Base-by-base conservation (phyloP, 1,140 invertebrate species). In the Callitettix versicolor region DNA sequence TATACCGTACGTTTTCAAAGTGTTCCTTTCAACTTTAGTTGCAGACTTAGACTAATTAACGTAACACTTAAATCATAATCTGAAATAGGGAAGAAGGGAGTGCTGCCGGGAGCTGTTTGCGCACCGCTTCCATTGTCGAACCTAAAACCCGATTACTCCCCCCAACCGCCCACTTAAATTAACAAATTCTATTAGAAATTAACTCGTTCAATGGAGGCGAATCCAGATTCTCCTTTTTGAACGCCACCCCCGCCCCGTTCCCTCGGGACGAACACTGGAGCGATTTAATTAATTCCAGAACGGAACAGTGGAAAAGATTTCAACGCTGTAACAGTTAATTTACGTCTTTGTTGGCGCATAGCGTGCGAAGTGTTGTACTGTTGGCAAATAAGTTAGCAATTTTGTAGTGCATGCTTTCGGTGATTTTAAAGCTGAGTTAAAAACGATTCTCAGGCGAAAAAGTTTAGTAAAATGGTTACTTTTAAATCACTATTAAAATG, bases 151-250 rank as follows among this genome's bases (percentile, higher is more conserved):
- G 54, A 56, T 47, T 47, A 48, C 17, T 33, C 43, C 40, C 54
- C 46, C 43, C n/a, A 47, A 43, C 36, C 41, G 26, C 38, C 59
- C 44, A 60, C 54, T 57, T 56, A 60, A 60, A 60, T 60, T 60
- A 58, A 60, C 55, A 60, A 60, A 58, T 60, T 60, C 55, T 58
- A 60, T 58, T 60, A 58, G 53, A 60, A 57, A 57, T 60, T 55
- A 60, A 57, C 59, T 60, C 55, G 50, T 58, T 58, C 56, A 58
- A 53, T 58, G 51, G 50, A 40, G 44, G 48, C 36, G 36, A 51
- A 51, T 51, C 48, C 48, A 38, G 30, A 51, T 18, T n/a, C 48
- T 30, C 48, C 48, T 51, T 51, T 51, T 34, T 51, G 48, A 51
- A 51, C 30, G 21, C 21, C 12, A 26, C 48, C 48, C 17, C 30